phyloP scores from a whole-genome alignment of 2,888 invertebrate genomes.

The Rhingia rostrata region DNA sequence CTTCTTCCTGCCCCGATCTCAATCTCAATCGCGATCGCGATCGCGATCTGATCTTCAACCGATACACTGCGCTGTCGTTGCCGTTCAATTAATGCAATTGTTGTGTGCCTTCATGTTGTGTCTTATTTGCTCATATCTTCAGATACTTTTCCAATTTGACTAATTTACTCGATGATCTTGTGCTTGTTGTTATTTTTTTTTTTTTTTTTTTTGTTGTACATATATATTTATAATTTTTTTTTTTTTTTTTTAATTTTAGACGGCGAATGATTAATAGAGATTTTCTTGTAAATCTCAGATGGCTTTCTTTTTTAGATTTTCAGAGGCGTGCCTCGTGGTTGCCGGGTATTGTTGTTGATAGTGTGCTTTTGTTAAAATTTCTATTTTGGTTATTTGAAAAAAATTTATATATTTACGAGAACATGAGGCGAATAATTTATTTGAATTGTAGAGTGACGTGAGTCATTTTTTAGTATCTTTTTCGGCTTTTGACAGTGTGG shows the following conservation, averaged over 20 bases:
- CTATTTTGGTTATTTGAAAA: slow-evolving; percentile 39
- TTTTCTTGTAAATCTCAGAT: slow-evolving; percentile 13
- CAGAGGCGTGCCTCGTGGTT: neutral
- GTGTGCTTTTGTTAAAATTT: slow-evolving; percentile 49
- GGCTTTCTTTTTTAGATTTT: neutral
- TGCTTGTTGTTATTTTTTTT: slow-evolving; percentile 4
- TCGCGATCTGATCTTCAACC: no score
- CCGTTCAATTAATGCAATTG: slow-evolving; percentile 21
- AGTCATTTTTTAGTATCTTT: slow-evolving; percentile 13
- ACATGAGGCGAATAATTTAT: slow-evolving; percentile 17
- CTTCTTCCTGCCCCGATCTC: neutral
- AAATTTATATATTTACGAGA: neutral
- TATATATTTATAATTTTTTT: neutral
- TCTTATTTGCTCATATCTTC: slow-evolving; percentile 20
- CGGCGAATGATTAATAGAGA: slow-evolving; percentile 31
- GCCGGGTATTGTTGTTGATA: slow-evolving; percentile 38
- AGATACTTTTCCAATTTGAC: slow-evolving; percentile 29
- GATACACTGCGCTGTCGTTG: neutral
- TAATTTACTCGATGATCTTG: slow-evolving; percentile 19
- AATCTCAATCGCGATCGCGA: neutral
- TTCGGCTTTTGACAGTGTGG: neutral
- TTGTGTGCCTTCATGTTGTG: slow-evolving; percentile 10
- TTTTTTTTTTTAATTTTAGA: slow-evolving; percentile 5
- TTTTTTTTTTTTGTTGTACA: neutral
- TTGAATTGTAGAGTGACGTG: slow-evolving; percentile 12